A percentile compares a stretch with the other conserved stretches of the same genome.
Evolutionary conservation across 2,888 invertebrate species (phyloP).

Genomic region (Scelioninae gen. 1): DNA sequence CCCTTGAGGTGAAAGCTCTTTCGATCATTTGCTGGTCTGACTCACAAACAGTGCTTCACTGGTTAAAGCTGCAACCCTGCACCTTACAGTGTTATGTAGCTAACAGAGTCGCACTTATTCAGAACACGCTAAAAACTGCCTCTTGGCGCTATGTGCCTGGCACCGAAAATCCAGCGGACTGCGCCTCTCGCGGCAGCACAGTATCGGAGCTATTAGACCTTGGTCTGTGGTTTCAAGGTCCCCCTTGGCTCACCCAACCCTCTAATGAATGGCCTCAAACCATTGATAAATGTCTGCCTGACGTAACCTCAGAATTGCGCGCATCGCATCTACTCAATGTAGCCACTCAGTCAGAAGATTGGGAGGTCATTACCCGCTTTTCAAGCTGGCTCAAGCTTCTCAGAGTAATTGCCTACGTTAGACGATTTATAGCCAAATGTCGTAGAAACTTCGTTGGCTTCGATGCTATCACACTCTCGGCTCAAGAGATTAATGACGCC

Average conservation of each 20-base stretch:
- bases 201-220: slow-evolving; percentile 46
- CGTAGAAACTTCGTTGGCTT: no score
- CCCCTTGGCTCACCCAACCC: slow-evolving; percentile 2
- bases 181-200: slow-evolving; percentile 70
- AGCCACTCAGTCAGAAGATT: no score
- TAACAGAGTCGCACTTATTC: slow-evolving; percentile 54
- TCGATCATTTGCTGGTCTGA: slow-evolving; percentile 68
- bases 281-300: no score
- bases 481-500: not conserved
- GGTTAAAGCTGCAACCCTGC: slow-evolving; percentile 60
- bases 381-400: not conserved
- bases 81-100: slow-evolving; percentile 51
- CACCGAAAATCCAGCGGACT: slow-evolving; percentile 12
- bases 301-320: no score
- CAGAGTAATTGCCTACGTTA: not conserved
- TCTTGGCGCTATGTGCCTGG: slow-evolving; percentile 65
- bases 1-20: not conserved
- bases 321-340: no score
- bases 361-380: no score
- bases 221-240: slow-evolving; percentile 71
- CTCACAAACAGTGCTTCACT: slow-evolving; percentile 64
- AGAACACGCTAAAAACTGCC: slow-evolving; percentile 13
- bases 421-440: not conserved
- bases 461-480: not conserved
- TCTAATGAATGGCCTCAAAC: slow-evolving; percentile 1